These are phyloP conservation scores for Diaperis boleti DNA, from an alignment of 2,888 invertebrate genomes.

Conservation along the genomic window DNA sequence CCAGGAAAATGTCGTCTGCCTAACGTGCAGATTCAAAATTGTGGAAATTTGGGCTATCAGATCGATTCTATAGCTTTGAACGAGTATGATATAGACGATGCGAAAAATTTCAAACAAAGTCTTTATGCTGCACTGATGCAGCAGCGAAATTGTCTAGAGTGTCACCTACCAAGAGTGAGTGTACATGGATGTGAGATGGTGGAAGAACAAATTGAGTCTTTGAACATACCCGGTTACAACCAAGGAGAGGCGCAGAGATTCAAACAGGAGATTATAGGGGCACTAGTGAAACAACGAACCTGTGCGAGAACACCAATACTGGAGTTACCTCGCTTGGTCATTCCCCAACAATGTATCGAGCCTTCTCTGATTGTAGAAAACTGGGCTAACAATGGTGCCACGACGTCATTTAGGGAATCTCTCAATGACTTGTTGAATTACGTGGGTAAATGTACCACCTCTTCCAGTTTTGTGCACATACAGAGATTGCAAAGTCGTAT, in stretches of 20 bases:
- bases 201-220: slow-evolving; percentile 1
- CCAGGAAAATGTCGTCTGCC: background rate
- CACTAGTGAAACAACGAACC: too few species aligned
- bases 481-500: background rate
- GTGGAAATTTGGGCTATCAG: background rate
- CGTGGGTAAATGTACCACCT: background rate
- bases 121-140: background rate
- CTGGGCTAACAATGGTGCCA: too few species aligned
- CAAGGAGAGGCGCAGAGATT: background rate
- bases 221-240: background rate
- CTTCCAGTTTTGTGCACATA: background rate
- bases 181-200: background rate
- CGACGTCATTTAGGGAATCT: background rate
- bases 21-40: background rate
- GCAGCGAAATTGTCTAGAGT: background rate
- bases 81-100: background rate
- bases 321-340: too few species aligned
- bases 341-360: too few species aligned
- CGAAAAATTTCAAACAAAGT: background rate
- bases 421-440: background rate
- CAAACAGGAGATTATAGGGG: too few species aligned
- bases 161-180: background rate
- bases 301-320: too few species aligned
- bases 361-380: too few species aligned
- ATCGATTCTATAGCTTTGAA: background rate